A percentile compares a stretch with the other conserved stretches of the same genome.
phyloP scores from a whole-genome alignment of 2,113 vertebrate genomes.

The Phalacrocorax aristotelis region DNA sequence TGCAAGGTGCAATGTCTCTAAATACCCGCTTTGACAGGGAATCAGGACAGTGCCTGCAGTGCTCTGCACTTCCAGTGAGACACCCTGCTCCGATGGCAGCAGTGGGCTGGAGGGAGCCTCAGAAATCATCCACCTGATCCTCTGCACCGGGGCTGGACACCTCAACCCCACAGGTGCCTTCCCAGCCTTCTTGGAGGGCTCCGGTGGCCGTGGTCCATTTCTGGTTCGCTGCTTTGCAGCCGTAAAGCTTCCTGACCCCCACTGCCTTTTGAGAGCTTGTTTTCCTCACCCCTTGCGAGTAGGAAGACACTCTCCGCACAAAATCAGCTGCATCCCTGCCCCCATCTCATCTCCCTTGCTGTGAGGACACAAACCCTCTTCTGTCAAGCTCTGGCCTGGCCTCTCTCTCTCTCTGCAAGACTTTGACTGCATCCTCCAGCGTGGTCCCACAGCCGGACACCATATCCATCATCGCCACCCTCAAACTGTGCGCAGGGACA shows the following conservation, averaged over 20 bases:
- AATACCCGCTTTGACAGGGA: too few relatives aligned
- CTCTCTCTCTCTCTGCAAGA: too few relatives aligned
- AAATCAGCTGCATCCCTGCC: neutral
- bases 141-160: neutral
- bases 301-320: neutral
- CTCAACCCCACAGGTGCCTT: neutral
- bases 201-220: accelerated
- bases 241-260: neutral
- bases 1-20: neutral
- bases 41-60: neutral
- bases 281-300: neutral
- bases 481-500: neutral
- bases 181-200: neutral
- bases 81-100: neutral
- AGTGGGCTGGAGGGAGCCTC: neutral
- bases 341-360: neutral
- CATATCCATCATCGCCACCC: neutral
- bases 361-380: neutral
- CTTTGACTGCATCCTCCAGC: too few relatives aligned
- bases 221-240: neutral
- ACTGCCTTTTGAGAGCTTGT: too few relatives aligned
- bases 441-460: neutral
- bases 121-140: neutral
- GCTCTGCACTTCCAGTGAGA: accelerated
- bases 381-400: neutral